Base-by-base conservation (phyloP, 2,113 vertebrate species). In the Pedionomus torquatus region DNA sequence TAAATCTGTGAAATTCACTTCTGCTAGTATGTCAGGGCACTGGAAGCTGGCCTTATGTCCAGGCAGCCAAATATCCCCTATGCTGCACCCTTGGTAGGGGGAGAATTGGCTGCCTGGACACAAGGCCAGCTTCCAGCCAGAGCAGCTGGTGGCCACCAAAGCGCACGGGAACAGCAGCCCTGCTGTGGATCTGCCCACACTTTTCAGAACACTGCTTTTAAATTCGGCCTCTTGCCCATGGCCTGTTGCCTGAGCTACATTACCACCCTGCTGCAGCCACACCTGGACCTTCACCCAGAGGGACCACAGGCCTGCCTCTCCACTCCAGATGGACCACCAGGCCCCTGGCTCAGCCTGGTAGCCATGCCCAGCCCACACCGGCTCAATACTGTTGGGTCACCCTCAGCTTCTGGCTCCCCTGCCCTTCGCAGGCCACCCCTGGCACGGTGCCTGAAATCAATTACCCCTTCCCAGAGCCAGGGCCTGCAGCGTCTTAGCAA, bases 301-400 rank as follows among this genome's bases (percentile, higher is more conserved):
- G 43, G 3, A 7, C 15, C 43, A 23, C 11, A 31, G 51, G 16
- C 46, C n/a, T 30, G 21, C 5, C 15, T 17, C 61, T 13, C 17
- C 7, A 5, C 33, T 11, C 6, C 28, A 23, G 33, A 7, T 11
- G 0, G 0, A n/a, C 24, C 28, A 2, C 2, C 0, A 0, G 15
- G 57, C 57, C 11, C 35, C 49, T 19, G 19, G 0, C 3, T 7
- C 8, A 2, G 60, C 43, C 57, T 10, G 46, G 65, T 10, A 2
- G 76, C 57, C 49, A 2, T 7, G 2, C 48, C 35, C 28, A 8
- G 15, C 43, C 63, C 48, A 1, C 43, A 35, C 63, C 46, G 0
- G 1, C 84, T 61, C 28, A 0, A 1, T 0, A 2, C 20, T 4
- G 51, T 3, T 2, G 78, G 33, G 49, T 35, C 1, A 1, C 72